Evolutionary conservation across 2,797 vertebrate genomes (phyloP), one percentile per base, ranked within the genome.

Genomic region (Ptychobarbus kaznakovi): DNA sequence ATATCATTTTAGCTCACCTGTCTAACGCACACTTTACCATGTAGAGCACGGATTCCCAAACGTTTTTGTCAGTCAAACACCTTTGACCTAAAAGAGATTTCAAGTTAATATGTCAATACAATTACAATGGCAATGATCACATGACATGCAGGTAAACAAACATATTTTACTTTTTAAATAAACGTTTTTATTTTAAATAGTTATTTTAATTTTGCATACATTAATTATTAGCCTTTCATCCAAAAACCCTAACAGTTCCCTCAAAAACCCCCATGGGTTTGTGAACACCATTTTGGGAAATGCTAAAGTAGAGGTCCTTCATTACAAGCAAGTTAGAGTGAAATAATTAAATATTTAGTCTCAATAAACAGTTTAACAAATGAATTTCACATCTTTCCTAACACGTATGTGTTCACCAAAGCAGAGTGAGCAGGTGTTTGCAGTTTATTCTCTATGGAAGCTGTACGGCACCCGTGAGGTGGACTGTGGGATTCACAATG

Each of bases 1-100:
- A 25, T 3, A 42, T 63, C 6, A 44, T 44, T 85, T 63, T 65
- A 83, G 61, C 46, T 65, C 69, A 72, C 49, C 68, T 72, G 61
- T 63, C 75, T 65, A 69, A 82, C 38, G 15, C 63, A 35, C 8
- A 28, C 32, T 66, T 66, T 83, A 28, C 9, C 32, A 8, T 66
- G 42, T 6, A 72, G 49, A 16, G 12, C 6, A 22, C 18, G 42
- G 44, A 51, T 38, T 76, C 2, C 13, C 42, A 46, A 72, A 72
- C n/a, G 0, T 25, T 25, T 44, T 7, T 44, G 11, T 44, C 69
- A 42, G 20, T 1, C 20, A 3, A 72, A 72, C 22, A 42, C 6
- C 12, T 25, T 73, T 46, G 49, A 53, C 28, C 73, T 22, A 44
- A 63, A 63, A 28, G 11, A 35, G 10, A 32, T 22, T 28, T 32